Evolutionary conservation across 2,113 vertebrate genomes (phyloP).

Genomic region (Notothenia coriiceps): DNA sequence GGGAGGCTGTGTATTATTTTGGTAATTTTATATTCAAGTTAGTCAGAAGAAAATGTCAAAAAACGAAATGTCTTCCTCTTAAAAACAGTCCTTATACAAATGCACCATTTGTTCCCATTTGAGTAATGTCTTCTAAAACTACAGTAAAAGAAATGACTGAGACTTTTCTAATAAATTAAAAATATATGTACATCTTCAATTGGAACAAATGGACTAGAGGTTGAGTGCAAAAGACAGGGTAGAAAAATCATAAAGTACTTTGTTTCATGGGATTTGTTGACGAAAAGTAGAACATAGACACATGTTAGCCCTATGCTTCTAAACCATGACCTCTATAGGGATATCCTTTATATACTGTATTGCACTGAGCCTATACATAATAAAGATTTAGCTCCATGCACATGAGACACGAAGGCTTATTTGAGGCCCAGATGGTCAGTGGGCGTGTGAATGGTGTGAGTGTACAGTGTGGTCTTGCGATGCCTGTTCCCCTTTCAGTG

Average conservation of each 20-base stretch:
- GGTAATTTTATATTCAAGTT: not conserved
- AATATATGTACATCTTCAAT: not conserved
- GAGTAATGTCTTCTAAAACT: not conserved
- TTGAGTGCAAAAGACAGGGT: not conserved
- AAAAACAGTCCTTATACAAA: not conserved
- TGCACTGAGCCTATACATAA: not conserved
- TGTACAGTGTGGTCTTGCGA: not conserved
- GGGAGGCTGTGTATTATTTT: not conserved
- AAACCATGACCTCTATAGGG: not conserved
- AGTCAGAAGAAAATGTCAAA: too few species aligned
- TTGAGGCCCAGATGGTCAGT: slow-evolving; percentile 1
- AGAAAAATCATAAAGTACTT: not conserved
- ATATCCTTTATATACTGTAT: not conserved
- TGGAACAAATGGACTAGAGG: too few species aligned
- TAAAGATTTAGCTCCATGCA: not conserved
- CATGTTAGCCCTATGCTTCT: not conserved
- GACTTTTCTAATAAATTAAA: not conserved
- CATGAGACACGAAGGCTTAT: not conserved
- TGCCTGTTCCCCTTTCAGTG: not conserved
- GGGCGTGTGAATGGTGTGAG: slow-evolving; percentile 18
- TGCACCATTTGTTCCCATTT: not conserved
- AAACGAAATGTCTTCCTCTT: too few species aligned
- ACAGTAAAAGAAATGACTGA: not conserved
- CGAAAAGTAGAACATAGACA: not conserved
- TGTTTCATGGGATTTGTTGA: not conserved